Evolutionary conservation across 2,113 vertebrate genomes (phyloP), one percentile per base, ranked within the genome.

Genomic region (Hemibagrus wyckioides): DNA sequence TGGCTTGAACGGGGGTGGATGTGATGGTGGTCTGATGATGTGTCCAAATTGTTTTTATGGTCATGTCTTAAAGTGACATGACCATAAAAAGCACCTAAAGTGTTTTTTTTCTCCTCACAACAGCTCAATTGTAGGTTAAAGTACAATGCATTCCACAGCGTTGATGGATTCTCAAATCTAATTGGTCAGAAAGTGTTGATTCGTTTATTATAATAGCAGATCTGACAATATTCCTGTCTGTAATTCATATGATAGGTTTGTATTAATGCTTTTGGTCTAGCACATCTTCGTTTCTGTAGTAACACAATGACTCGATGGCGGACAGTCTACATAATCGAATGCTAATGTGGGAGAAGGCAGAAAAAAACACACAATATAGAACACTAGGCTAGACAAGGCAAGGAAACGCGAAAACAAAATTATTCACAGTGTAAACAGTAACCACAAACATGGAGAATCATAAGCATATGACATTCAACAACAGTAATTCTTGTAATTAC

Each of bases 61-160:
- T 23, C 30, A 15, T 30, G 50, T 80, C 15, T 36, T 80, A 50
- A 23, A n/a, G n/a, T n/a, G n/a, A n/a, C n/a, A n/a, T n/a, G n/a
- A 21, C 54, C 59, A 30, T 57, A 8, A 84, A 75, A 44, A 57
- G 67, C 63, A 25, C 5, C 8, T 2, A 2, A n/a, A n/a, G n/a
- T 30, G n/a, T 86, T 86, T 86, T 30, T 75, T 79, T 54, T 69
- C 84, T 39, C 73, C 77, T 33, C 41, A 73, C 79, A 73, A 52
- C 75, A 54, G 41, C 33, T 36, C 15, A 83, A 9, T 21, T 21
- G 19, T n/a, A 7, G 28, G 17, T 52, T 79, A 52, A 30, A 4
- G 15, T 79, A 23, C 7, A 14, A 3, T 52, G 30, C 17, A 30
- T 54, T 30, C 30, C 6, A 48, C 41, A 25, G 11, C 39, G 1